Base-by-base conservation (phyloP, 2,113 vertebrate genomes). In the Lophius piscatorius region DNA sequence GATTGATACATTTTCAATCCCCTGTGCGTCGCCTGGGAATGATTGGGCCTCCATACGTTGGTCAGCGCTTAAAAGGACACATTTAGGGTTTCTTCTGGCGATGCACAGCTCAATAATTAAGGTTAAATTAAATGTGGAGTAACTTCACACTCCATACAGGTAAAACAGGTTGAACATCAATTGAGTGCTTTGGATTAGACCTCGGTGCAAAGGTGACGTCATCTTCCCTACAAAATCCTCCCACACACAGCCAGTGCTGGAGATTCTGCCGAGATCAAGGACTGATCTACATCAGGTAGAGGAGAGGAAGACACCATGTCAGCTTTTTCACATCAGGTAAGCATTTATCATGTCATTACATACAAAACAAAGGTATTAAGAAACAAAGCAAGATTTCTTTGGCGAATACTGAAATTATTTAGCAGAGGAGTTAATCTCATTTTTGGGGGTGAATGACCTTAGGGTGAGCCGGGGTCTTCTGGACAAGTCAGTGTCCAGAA, bases 271-370 rank as follows among this genome's bases (percentile, higher is more conserved):
- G 24, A 6, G 41, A 9, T 26, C 38, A 47, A 63, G n/a, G 9
- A 33, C 21, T 38, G 23, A 20, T 17, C 26, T 26, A 20, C 34
- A 40, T 5, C 40, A 62, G 59, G 39, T 46, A 4, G 49, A 61
- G 46, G 13, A 64, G 23, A 33, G 10, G 22, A 61, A 51, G 11
- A 54, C 1, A 65, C 8, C 33, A 92, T 92, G 91, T 67, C 83
- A 61, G 26, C 58, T 4, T 47, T 62, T 57, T 78, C 77, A 62
- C 36, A 76, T 47, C 68, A 87, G 90, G 91, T 92, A 89, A 81
- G 1, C 1, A 16, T 31, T 59, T 0, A 2, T 7, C 35, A 28
- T 56, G 2, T 12, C 20, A 1, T 23, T 23, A 29, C 1, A 49
- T 2, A 14, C 17, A 1, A 26, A 24, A 50, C 2, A 7, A n/a